Percentiles rank a stretch among this genome's conserved stretches.
These are phyloP conservation scores for Prinia subflava DNA, from an alignment of 2,113 vertebrate species.

Conservation along the genomic window DNA sequence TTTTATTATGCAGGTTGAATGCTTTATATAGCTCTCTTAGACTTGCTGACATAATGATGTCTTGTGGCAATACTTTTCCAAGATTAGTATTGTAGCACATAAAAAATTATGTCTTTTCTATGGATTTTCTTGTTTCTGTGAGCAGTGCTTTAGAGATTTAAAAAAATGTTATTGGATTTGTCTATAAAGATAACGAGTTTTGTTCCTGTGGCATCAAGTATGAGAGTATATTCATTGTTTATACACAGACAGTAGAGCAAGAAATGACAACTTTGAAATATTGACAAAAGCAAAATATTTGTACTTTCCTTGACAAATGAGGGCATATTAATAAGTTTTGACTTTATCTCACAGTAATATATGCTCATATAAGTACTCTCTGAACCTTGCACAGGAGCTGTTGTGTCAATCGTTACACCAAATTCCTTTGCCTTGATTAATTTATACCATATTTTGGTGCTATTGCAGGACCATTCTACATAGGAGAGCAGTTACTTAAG, in stretches of 20 bases:
- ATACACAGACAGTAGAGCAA: neutral
- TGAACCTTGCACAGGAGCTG: neutral
- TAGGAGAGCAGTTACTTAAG: neutral
- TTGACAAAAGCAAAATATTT: neutral
- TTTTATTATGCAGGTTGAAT: neutral
- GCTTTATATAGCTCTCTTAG: neutral
- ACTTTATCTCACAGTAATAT: neutral
- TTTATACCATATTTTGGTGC: neutral
- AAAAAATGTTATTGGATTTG: conserved; percentile 15
- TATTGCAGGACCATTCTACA: neutral
- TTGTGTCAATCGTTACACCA: neutral
- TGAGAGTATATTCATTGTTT: conserved; percentile 1
- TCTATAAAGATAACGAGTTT: neutral
- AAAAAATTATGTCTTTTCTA: neutral
- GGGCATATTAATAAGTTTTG: neutral
- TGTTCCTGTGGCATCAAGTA: neutral
- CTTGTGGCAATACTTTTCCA: neutral
- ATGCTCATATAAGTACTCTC: neutral
- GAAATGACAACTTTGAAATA: neutral
- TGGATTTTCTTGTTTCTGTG: neutral
- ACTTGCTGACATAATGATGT: neutral
- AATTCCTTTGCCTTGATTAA: neutral
- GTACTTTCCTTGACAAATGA: neutral
- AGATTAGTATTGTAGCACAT: neutral
- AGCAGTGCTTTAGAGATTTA: conserved; percentile 3